Base-by-base conservation (phyloP, 2,888 invertebrate genomes). In the Perizoma affinitatum region DNA sequence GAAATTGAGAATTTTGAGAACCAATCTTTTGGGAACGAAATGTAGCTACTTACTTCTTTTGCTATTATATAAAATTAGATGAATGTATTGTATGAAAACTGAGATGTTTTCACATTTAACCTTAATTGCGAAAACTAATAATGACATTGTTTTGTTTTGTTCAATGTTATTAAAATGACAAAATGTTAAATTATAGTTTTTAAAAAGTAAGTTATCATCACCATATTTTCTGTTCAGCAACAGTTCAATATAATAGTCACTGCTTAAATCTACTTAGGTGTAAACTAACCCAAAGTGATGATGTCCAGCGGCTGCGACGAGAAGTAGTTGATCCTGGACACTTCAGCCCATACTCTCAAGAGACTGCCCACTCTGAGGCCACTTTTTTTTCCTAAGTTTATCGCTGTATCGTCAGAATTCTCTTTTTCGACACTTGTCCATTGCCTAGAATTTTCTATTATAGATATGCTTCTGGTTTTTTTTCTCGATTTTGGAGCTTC, bases 251-350 rank as follows among this genome's bases (percentile, higher is more conserved):
- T 8, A 36, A 36, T 36, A 3, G 38, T 38, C 7, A 38, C 4
- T 5, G 4, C 5, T 42, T 42, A 5, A 5, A 42, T n/a, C 9
- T n/a, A n/a, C n/a, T 4, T 46, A 34, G 35, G 8, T 6, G 34
- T 33, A 36, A 38, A 47, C 52, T 33, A 67, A 82, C 84, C 79
- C 65, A 76, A 71, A 11, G 72, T 61, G 5, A 76, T 53, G 8
- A 74, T 48, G 4, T 78, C 75, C 6, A 80, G 61, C 0, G 73
- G 66, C 33, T 70, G 73, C 4, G 69, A 58, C 0, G 82, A 74
- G 41, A 82, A 49, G 58, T 75, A 87, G 67, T 87, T 87, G 54
- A 88, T 78, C 62, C 64, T 82, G n/a, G 88, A 88, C 0, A 80
- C 66, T 7, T 86, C 83, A 42, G 75, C 70, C 83, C 83, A 84